A percentile compares a stretch with the other conserved stretches of the same genome.
Conservation (phyloP, 92 coral and sea anemone genomes). For the Palythoa heliodiscus region DNA sequence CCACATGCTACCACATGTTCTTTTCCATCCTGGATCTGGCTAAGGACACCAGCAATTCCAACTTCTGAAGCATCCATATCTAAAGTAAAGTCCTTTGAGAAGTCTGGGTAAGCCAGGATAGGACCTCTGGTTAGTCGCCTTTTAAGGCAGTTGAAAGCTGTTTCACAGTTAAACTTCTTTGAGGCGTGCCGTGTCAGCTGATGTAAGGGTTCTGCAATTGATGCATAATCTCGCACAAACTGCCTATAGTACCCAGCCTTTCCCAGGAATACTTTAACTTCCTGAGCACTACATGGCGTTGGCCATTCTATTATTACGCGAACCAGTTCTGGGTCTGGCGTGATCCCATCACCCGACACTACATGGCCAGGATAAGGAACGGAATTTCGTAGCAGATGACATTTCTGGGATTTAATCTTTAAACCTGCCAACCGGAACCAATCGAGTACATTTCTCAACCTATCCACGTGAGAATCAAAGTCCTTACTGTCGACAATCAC, state of each 20-base stretch:
- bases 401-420: neutral
- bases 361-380: no score
- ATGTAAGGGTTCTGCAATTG: neutral
- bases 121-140: neutral
- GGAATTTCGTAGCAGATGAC: neutral
- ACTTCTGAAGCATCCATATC: no score
- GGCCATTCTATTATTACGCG: slow-evolving; percentile 25
- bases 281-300: neutral
- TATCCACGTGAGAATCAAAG: slow-evolving; percentile 6
- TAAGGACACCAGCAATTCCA: no score
- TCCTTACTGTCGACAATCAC: slow-evolving; percentile 6
- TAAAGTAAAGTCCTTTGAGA: neutral
- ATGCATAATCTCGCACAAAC: slow-evolving; percentile 25
- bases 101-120: slow-evolving; percentile 5
- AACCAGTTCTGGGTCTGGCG: slow-evolving; percentile 6
- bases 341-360: neutral
- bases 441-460: neutral
- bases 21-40: no score
- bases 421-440: slow-evolving; percentile 10
- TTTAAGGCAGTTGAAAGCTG: neutral
- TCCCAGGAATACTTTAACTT: slow-evolving; percentile 10
- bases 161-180: neutral
- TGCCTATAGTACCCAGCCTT: slow-evolving; percentile 32
- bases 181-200: neutral
- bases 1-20: no score